Base-by-base conservation (phyloP, 1,140 invertebrate genomes). In the Drosophila lacertosa region DNA sequence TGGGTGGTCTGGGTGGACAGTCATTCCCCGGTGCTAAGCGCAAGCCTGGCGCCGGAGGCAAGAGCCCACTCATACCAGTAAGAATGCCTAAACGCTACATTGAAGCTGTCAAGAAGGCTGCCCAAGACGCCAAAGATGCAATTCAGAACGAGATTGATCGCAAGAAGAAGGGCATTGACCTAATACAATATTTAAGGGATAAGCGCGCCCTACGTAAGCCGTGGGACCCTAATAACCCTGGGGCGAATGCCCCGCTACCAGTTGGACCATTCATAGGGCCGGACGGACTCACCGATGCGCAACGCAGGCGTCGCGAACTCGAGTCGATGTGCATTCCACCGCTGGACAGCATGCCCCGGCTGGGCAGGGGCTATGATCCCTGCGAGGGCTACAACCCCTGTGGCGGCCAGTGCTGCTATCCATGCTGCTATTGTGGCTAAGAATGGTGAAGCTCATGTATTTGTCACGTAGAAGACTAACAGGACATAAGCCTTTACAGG, bases 161-260 rank as follows among this genome's bases (percentile, higher is more conserved):
- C 9, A 55, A 22, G 15, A 73, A 73, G 13, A 37, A 57, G n/a
- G 70, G 70, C 22, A 54, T 35, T 2, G 7, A 73, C 37, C 22
- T 68, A 3, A 62, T 68, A 0, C 9, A 63, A 0, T 73, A 73
- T 32, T 44, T 74, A 10, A 47, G 45, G 7, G 42, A 6, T 29
- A 29, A 1, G 67, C n/a, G 67, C 0, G 3, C 51, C 7, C 22
- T 70, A 10, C 13, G 26, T 1, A 50, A 0, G n/a, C 67, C 60
- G 3, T 70, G 67, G 67, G 33, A 70, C 16, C 67, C 67, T 5
- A 70, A 70, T 33, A 33, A 57, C 2, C 67, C 67, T 1, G 15
- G 29, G 7, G 11, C 57, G 5, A 58, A 50, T 3, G 11, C 24
- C 2, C 2, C 10, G 11, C 29, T 39, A 1, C 9, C 51, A 50